A percentile compares a stretch with the other conserved stretches of the same genome.
Evolutionary conservation across 2,113 vertebrate species (phyloP).

Genomic region (Datnioides undecimradiatus): DNA sequence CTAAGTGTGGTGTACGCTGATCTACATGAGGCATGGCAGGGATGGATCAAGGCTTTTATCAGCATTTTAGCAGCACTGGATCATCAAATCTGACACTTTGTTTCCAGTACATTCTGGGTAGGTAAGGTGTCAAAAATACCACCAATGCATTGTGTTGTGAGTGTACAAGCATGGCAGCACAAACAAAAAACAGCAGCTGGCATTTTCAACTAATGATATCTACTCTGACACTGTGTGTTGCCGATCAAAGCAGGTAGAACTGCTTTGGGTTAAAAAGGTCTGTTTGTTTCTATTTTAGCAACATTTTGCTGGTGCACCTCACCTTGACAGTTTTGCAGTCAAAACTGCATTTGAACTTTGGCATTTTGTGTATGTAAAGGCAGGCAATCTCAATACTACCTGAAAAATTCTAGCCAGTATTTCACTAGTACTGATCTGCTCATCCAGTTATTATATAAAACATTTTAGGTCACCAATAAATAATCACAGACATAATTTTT

Average conservation of each 20-base stretch:
- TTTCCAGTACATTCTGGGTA: constrained; percentile 11
- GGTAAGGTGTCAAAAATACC: constrained; percentile 25
- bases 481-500: background rate
- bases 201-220: constrained; percentile 36
- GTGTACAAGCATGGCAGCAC: background rate
- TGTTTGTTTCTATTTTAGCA: constrained; percentile 25
- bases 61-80: constrained; percentile 22
- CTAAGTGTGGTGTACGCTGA: background rate
- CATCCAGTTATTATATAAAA: background rate
- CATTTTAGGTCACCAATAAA: background rate
- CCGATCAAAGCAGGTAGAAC: background rate
- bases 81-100: constrained; percentile 5
- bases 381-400: background rate
- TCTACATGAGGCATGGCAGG: background rate
- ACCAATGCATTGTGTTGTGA: background rate
- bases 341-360: constrained; percentile 6
- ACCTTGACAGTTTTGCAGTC: background rate
- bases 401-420: background rate
- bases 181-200: constrained; percentile 27
- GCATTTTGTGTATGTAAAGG: constrained; percentile 1
- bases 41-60: constrained; percentile 7
- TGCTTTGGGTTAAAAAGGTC: constrained; percentile 9
- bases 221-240: background rate
- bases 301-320: background rate
- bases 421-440: background rate